Conservation (phyloP, 2,113 vertebrate genomes). For the Psophia crepitans region DNA sequence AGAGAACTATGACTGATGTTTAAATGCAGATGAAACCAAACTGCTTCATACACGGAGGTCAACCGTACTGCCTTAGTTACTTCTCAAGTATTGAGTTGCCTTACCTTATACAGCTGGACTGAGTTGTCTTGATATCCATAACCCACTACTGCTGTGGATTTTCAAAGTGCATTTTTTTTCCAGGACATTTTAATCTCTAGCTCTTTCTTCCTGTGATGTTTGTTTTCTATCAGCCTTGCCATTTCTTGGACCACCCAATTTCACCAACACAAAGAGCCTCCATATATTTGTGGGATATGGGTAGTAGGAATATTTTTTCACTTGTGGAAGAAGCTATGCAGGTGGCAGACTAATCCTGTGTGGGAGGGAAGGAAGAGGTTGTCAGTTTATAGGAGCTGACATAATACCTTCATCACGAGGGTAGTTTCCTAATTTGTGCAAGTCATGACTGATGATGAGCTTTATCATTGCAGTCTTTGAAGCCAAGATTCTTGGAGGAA, state of each 20-base stretch:
- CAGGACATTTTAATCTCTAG: not conserved
- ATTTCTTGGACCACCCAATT: not conserved
- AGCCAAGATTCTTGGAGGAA: not conserved
- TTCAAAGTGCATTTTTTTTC: not conserved
- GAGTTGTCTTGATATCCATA: not conserved
- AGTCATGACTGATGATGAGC: rapidly evolving
- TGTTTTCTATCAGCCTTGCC: not conserved
- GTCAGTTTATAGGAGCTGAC: not conserved
- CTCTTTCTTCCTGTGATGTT: not conserved
- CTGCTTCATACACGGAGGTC: not conserved
- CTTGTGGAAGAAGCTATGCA: not conserved
- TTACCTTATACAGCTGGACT: not conserved
- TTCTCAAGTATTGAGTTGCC: not conserved
- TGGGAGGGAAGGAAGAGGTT: not conserved
- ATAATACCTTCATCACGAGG: not conserved
- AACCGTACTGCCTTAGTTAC: not conserved
- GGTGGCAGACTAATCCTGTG: not conserved
- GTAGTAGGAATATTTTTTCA: not conserved
- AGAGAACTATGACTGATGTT: not conserved
- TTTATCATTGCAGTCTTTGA: not conserved
- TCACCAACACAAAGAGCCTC: not conserved
- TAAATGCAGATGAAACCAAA: not conserved
- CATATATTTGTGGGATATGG: not conserved
- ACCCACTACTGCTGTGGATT: not conserved
- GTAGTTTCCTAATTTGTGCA: not conserved